phyloP scores from a whole-genome alignment of 2,797 vertebrate genomes.

The Girardinus metallicus region DNA sequence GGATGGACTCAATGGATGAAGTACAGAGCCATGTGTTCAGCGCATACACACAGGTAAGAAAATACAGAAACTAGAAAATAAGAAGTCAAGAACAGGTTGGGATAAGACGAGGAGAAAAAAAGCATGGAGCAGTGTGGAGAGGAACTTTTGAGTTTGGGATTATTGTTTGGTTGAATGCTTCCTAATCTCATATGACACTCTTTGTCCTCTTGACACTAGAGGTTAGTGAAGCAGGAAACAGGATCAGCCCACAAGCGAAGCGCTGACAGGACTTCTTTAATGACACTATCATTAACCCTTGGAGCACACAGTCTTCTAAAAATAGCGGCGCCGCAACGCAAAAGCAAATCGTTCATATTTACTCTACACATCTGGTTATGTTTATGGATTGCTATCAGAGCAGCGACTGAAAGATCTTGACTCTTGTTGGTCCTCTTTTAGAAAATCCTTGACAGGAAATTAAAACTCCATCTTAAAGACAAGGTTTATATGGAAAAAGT shows the following conservation, averaged over 20 bases:
- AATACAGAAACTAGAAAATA: not conserved
- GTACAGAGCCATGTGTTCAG: constrained; percentile 98
- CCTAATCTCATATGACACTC: constrained; percentile 83
- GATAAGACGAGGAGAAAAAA: constrained; percentile 33
- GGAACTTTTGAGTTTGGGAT: constrained; percentile 76
- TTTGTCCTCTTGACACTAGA: constrained; percentile 94
- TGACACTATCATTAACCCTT: constrained; percentile 91
- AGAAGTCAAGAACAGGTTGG: constrained; percentile 4
- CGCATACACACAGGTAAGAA: constrained; percentile 92
- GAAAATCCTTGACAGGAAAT: constrained; percentile 7
- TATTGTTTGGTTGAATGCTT: constrained; percentile 84
- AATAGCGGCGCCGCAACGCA: constrained; percentile 86
- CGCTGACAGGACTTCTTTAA: constrained; percentile 88
- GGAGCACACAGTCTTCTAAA: constrained; percentile 83
- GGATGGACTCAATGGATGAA: constrained; percentile 98
- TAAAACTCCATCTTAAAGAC: not conserved
- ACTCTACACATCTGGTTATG: constrained; percentile 85
- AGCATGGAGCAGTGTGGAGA: constrained; percentile 33
- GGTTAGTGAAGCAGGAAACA: constrained; percentile 95
- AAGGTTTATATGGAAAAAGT: not conserved
- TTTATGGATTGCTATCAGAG: constrained; percentile 65
- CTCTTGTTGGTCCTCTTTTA: constrained; percentile 3
- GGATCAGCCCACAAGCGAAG: constrained; percentile 81
- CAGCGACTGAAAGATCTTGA: constrained; percentile 6
- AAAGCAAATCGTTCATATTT: constrained; percentile 76